Conservation (phyloP, 2,113 vertebrate species). For the Chlamydotis undulata region DNA sequence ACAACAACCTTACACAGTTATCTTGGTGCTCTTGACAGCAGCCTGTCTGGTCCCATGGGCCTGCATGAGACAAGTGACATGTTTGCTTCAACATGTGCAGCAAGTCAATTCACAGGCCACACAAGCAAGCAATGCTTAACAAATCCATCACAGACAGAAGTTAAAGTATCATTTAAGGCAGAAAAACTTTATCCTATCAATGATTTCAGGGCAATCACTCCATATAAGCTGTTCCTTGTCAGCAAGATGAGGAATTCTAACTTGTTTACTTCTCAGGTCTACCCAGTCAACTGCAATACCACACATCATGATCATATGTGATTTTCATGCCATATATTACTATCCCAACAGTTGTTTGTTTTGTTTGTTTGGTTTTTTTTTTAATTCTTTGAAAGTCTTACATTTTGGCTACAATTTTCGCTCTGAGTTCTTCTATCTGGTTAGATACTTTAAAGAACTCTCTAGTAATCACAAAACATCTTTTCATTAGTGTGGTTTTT, state of each 20-base stretch:
- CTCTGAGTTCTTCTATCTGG: background rate
- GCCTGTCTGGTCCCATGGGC: background rate
- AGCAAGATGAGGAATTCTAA: background rate
- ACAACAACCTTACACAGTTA: background rate
- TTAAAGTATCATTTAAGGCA: background rate
- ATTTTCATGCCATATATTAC: background rate
- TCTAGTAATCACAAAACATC: background rate
- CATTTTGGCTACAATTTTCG: background rate
- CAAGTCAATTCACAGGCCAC: background rate
- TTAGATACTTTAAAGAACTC: background rate
- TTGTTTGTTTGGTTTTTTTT: background rate
- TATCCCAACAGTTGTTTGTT: background rate
- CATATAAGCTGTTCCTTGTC: background rate
- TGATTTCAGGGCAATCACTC: background rate
- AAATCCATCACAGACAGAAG: background rate
- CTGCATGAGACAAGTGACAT: background rate
- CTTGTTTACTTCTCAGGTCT: background rate
- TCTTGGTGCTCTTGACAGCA: background rate
- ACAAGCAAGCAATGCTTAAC: background rate
- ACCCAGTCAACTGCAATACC: background rate
- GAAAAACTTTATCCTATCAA: background rate
- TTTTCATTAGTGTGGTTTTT: background rate
- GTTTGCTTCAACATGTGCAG: background rate
- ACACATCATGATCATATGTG: background rate
- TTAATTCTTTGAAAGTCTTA: background rate